These are phyloP conservation scores for Drosophila ananassae DNA, from an alignment of 1,140 invertebrate genomes.

Conservation along the genomic window DNA sequence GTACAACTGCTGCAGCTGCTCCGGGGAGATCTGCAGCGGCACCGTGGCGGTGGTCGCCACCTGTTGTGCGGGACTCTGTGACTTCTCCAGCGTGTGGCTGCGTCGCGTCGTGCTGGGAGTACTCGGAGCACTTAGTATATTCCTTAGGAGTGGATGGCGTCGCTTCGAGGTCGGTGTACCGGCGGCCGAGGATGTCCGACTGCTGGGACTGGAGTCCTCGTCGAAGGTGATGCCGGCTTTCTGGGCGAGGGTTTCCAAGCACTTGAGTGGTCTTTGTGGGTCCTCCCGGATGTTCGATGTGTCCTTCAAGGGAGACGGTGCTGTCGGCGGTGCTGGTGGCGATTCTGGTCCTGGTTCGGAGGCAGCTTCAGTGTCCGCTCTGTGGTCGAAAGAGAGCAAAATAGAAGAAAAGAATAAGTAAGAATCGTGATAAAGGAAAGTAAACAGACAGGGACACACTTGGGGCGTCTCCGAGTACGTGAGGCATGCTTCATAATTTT, in stretches of 20 bases:
- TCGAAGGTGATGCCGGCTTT: constrained; percentile 87
- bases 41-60: constrained; percentile 75
- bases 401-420: constrained; percentile 8
- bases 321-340: constrained; percentile 23
- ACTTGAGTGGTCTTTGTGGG: constrained; percentile 85
- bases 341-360: constrained; percentile 28
- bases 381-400: constrained; percentile 13
- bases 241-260: constrained; percentile 87
- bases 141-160: constrained; percentile 23
- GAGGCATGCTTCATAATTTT: background rate
- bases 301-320: constrained; percentile 70
- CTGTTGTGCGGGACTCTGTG: constrained; percentile 83
- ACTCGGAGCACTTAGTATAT: constrained; percentile 10
- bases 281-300: constrained; percentile 76
- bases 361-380: constrained; percentile 66
- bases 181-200: background rate
- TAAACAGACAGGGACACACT: constrained; percentile 4
- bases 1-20: constrained; percentile 84
- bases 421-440: constrained; percentile 11
- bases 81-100: constrained; percentile 76
- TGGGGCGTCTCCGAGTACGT: constrained; percentile 1
- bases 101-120: constrained; percentile 13
- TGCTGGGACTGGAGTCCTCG: constrained; percentile 28
- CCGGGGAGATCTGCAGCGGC: constrained; percentile 78
- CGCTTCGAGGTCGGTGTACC: constrained; percentile 25